Evolutionary conservation across 2,888 invertebrate genomes (phyloP), one percentile per base, ranked within the genome.

Genomic region (Cheilosia impressa): DNA sequence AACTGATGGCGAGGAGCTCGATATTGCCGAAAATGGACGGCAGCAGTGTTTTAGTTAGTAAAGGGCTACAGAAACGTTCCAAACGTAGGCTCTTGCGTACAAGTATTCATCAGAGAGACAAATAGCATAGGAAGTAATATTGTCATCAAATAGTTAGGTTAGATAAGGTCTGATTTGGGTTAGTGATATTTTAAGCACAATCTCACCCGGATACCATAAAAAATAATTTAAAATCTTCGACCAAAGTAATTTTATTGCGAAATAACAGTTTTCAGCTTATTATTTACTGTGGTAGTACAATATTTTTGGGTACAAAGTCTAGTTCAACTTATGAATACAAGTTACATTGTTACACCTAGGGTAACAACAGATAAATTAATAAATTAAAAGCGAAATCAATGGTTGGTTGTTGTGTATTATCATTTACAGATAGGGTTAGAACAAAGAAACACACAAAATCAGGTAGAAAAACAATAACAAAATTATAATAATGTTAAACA

Each of bases 261-360:
- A 19, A 63, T 31, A 63, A 41, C 15, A 66, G 24, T 31, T 52
- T 58, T 52, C 27, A 27, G 4, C 52, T 66, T 41, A 45, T 62
- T 41, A 38, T 43, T 82, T 52, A 58, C 58, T 71, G 60, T 13
- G 27, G 27, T 71, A 58, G 45, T 66, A 76, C 47, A 68, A n/a
- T 73, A 31, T 24, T 43, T 66, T 57, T 65, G 62, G 50, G 60
- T 80, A 73, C 63, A 81, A 68, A 81, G 69, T 19, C 76, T 81
- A 65, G 24, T 52, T 71, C 53, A 66, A 63, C 63, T 66, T 63
- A 60, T 68, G 9, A 31, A 31, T 50, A n/a, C 6, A 57, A 47
- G 1, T 27, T 53, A 47, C 1, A 38, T 50, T 38, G 38, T 38
- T 27, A 27, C 6, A 45, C 45, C 45, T 45, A 45, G 9, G 9